phyloP scores from a whole-genome alignment of 2,797 vertebrate species.

The Onychomys torridus region DNA sequence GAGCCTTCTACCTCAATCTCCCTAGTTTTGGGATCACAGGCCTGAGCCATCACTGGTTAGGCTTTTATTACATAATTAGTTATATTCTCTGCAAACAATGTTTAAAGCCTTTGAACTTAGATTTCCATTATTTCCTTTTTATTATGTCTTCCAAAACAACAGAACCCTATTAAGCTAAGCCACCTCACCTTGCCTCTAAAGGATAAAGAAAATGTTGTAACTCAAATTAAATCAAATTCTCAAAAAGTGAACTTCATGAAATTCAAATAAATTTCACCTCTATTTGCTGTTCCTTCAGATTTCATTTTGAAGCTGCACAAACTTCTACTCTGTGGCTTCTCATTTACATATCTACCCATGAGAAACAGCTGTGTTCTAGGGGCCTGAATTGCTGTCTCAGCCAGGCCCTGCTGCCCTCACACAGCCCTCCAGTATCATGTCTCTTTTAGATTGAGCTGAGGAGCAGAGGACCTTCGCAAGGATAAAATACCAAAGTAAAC shows the following conservation, averaged over 20 bases:
- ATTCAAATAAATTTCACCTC: not conserved
- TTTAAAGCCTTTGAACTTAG: not conserved
- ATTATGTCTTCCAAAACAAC: not conserved
- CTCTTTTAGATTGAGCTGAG: not conserved
- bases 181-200: not conserved
- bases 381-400: not conserved
- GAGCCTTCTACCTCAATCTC: not conserved
- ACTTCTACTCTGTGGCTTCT: not conserved
- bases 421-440: not conserved
- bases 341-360: not conserved
- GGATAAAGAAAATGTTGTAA: not conserved
- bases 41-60: not conserved
- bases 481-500: not conserved
- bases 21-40: not conserved
- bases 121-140: not conserved
- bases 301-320: not conserved
- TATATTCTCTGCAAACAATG: not conserved
- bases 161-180: not conserved
- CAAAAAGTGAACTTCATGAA: not conserved
- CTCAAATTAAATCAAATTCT: not conserved
- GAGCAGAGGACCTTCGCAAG: fast-evolving
- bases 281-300: not conserved
- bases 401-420: not conserved
- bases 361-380: not conserved
- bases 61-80: not conserved